These are phyloP conservation scores for Tenebrosternarchus preto DNA, from an alignment of 2,113 vertebrate genomes.

Conservation along the genomic window DNA sequence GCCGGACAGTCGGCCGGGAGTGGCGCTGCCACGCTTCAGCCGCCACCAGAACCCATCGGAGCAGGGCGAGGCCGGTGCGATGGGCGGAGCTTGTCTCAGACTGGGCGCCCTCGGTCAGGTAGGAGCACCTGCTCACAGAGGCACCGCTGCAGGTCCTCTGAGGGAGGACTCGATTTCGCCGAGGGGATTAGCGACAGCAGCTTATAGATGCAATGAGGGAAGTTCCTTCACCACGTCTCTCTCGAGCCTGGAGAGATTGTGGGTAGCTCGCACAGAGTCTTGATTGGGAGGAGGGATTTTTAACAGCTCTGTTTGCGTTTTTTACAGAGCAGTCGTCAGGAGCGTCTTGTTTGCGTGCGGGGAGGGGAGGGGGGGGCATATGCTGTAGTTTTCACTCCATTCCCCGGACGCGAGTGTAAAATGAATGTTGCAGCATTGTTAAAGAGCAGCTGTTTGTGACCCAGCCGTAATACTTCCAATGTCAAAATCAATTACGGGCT, in stretches of 20 bases:
- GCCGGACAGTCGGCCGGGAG: constrained; percentile 82
- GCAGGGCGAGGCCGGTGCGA: constrained; percentile 70
- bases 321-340: neutral
- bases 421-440: constrained; percentile 35
- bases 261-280: neutral
- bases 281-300: neutral
- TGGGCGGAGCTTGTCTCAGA: constrained; percentile 78
- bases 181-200: neutral
- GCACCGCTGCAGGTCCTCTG: neutral
- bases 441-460: constrained; percentile 45
- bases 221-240: too few relatives aligned
- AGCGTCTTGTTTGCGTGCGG: neutral
- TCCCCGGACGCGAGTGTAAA: neutral
- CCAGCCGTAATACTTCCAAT: constrained; percentile 20
- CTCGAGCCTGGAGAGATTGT: neutral
- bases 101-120: constrained; percentile 84
- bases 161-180: neutral
- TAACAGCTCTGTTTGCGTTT: neutral
- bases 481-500: constrained; percentile 52
- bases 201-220: neutral
- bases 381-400: neutral
- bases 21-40: constrained; percentile 86
- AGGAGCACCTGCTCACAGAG: neutral
- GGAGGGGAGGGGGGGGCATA: too few relatives aligned
- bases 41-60: constrained; percentile 82